A percentile compares a stretch with the other conserved stretches of the same genome.
Conservation (phyloP, 2,113 vertebrate species). For the Elephas maximus region DNA sequence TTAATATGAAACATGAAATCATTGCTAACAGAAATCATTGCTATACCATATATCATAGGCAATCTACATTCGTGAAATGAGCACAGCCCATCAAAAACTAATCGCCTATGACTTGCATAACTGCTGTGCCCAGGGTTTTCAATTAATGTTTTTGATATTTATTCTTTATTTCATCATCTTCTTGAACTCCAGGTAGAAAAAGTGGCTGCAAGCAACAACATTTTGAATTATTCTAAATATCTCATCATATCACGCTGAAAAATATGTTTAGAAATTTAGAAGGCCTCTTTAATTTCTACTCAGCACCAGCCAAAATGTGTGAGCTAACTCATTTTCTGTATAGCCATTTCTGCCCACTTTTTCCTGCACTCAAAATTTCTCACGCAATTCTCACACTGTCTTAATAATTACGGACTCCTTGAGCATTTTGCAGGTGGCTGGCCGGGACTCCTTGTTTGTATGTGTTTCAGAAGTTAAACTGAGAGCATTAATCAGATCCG, state of each 20-base stretch:
- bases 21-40: slow-evolving; percentile 42
- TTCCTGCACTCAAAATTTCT: not conserved
- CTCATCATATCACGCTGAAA: not conserved
- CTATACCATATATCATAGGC: not conserved
- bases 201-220: not conserved
- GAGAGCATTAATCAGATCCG: not conserved
- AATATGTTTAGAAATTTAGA: not conserved
- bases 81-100: not conserved
- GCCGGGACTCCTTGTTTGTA: not conserved
- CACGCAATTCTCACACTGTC: not conserved
- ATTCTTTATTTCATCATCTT: not conserved
- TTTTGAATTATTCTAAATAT: slow-evolving; percentile 10
- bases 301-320: not conserved
- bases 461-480: slow-evolving; percentile 59
- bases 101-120: not conserved
- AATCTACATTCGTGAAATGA: not conserved
- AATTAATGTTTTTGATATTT: not conserved
- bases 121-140: not conserved
- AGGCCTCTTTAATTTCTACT: not conserved
- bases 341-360: not conserved
- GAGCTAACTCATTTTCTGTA: not conserved
- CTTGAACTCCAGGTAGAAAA: not conserved
- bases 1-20: slow-evolving; percentile 48
- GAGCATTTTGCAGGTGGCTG: not conserved
- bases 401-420: not conserved